Evolutionary conservation across 2,113 vertebrate genomes (phyloP).

Genomic region (Salvelinus fontinalis): DNA sequence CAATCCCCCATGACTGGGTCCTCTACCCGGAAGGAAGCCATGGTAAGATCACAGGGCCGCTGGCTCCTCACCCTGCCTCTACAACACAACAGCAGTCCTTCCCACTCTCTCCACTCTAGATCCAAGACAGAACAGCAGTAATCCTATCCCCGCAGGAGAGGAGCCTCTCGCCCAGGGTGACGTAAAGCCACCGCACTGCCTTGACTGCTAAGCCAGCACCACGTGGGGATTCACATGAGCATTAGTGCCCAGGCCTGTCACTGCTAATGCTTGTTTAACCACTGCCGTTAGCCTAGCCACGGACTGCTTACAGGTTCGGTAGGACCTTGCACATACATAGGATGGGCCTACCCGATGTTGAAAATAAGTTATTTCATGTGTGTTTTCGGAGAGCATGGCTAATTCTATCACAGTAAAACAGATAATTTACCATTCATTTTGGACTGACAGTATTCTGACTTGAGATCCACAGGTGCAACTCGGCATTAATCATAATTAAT

Average conservation of each 20-base stretch:
- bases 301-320: not conserved
- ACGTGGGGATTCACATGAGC: constrained; percentile 67
- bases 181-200: constrained; percentile 44
- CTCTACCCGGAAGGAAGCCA: not conserved
- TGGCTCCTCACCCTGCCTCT: constrained; percentile 13
- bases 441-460: too few relatives aligned
- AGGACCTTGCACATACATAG: not conserved
- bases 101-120: constrained; percentile 30
- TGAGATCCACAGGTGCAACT: not conserved
- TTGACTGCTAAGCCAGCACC: constrained; percentile 40
- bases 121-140: constrained; percentile 49
- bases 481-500: too few relatives aligned
- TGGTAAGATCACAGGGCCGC: not conserved
- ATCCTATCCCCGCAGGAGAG: constrained; percentile 57
- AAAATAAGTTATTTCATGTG: too few relatives aligned
- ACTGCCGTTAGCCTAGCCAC: not conserved
- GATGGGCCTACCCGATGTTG: not conserved
- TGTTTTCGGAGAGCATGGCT: too few relatives aligned
- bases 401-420: not conserved
- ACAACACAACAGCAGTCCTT: constrained; percentile 30
- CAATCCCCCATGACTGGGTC: too few relatives aligned
- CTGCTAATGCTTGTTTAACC: constrained; percentile 27
- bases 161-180: constrained; percentile 55
- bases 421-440: too few relatives aligned
- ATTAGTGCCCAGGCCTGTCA: constrained; percentile 46